Base-by-base conservation (phyloP, 2,797 vertebrate species). In the Neostethus bicornis region DNA sequence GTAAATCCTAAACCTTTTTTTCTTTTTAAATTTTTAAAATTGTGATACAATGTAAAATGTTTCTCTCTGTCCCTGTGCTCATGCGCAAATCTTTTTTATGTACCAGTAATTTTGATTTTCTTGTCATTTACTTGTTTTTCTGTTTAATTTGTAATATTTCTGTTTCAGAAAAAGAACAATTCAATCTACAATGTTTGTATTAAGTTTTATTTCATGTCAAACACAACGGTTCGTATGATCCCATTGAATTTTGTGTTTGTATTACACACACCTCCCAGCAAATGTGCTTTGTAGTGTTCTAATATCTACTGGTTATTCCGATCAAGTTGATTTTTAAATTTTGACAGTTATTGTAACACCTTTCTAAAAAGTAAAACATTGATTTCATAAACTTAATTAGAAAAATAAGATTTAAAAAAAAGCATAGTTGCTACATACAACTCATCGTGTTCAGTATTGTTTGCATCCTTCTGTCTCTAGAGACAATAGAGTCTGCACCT, bases 1-100 rank as follows among this genome's bases (percentile, higher is more conserved):
- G n/a, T n/a, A n/a, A n/a, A n/a, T n/a, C n/a, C n/a, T n/a, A n/a
- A n/a, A n/a, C n/a, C n/a, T n/a, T n/a, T n/a, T n/a, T n/a, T n/a
- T n/a, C n/a, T n/a, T n/a, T n/a, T n/a, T n/a, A n/a, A n/a, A n/a
- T n/a, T n/a, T n/a, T n/a, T n/a, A n/a, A n/a, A n/a, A n/a, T n/a
- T n/a, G n/a, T n/a, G n/a, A n/a, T n/a, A 26, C 11, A n/a, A 8
- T 24, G 26, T 24, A 7, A 48, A 13, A 54, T n/a, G 55, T 46
- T 53, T 17, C 23, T 29, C 37, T 35, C 4, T n/a, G 19, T 57
- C 34, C 25, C 29, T 42, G 50, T 39, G 49, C 17, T 59, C 8
- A 58, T 0, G 24, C 32, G 70, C 34, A 8, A 41, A 34, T 73
- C 28, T 54, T 7, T 12, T 56, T 12, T 61, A 55, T 37, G 59